These are phyloP conservation scores for Ptychadena robeensis DNA, from an alignment of 2,797 vertebrate genomes.

Conservation along the genomic window DNA sequence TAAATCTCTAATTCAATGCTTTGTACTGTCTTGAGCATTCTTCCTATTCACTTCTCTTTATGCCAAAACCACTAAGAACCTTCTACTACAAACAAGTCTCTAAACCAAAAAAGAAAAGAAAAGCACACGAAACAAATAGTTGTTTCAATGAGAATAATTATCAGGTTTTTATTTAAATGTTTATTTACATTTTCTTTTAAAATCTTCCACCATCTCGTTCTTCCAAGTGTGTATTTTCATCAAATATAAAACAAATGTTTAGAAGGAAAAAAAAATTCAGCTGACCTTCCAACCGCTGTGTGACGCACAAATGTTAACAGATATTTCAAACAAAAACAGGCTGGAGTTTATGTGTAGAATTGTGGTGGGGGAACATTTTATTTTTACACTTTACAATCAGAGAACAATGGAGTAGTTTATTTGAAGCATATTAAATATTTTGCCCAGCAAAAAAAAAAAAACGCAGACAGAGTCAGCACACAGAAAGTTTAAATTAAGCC, in stretches of 20 bases:
- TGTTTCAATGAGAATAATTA: slow-evolving; percentile 26
- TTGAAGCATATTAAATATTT: slow-evolving; percentile 76
- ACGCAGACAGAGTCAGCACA: slow-evolving; percentile 66
- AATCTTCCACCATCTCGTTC: slow-evolving; percentile 7
- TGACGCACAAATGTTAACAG: slow-evolving; percentile 26
- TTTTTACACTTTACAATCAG: slow-evolving; percentile 80
- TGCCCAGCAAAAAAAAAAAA: slow-evolving; percentile 61
- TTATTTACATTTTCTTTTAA: slow-evolving; percentile 24
- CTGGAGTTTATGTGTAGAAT: slow-evolving; percentile 21
- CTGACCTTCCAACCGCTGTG: slow-evolving; percentile 30
- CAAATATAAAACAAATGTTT: slow-evolving; percentile 58
- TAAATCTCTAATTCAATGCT: not conserved
- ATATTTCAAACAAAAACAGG: slow-evolving; percentile 42
- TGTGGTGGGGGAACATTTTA: slow-evolving; percentile 78
- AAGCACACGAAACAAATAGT: slow-evolving; percentile 33
- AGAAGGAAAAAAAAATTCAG: slow-evolving; percentile 35
- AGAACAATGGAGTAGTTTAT: slow-evolving; percentile 76
- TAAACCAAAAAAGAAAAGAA: slow-evolving; percentile 8
- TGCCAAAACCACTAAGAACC: not conserved
- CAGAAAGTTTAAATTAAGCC: slow-evolving; percentile 73
- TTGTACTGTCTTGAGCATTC: not conserved
- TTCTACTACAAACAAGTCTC: not conserved
- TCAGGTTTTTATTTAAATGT: slow-evolving; percentile 15
- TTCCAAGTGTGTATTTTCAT: slow-evolving; percentile 23
- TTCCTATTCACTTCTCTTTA: not conserved